Percentiles rank a stretch among this genome's conserved stretches.
phyloP scores from a whole-genome alignment of 2,113 vertebrate species.

The Physeter macrocephalus region DNA sequence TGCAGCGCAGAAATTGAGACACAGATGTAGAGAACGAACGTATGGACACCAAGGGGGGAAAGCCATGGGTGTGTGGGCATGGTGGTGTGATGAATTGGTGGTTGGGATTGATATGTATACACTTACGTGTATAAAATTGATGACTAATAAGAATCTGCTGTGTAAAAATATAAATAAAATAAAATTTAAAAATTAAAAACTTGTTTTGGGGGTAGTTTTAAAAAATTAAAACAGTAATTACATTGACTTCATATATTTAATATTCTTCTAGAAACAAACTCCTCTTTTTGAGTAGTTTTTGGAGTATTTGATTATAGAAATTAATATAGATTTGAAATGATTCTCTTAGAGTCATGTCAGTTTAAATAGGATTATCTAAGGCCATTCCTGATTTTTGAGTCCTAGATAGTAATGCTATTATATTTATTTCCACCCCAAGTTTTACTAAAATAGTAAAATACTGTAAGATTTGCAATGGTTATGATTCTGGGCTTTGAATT shows the following conservation, averaged over 20 bases:
- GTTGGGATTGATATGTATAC: too few species aligned
- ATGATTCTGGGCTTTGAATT: not conserved
- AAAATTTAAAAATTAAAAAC: too few species aligned
- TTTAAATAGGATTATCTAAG: not conserved
- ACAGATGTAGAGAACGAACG: too few species aligned
- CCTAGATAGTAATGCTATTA: not conserved
- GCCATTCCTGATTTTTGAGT: not conserved
- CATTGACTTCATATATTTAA: not conserved
- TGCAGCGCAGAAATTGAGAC: too few species aligned
- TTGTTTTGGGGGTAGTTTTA: not conserved
- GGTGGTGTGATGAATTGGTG: too few species aligned
- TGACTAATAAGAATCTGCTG: too few species aligned
- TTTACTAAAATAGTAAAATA: not conserved
- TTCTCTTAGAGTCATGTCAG: not conserved
- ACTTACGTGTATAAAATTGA: too few species aligned
- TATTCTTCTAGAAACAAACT: not conserved
- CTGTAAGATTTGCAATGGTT: not conserved
- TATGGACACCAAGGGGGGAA: too few species aligned
- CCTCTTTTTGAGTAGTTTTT: not conserved
- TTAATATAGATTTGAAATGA: not conserved
- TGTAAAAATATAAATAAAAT: too few species aligned
- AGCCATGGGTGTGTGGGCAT: too few species aligned
- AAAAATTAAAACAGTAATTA: not conserved
- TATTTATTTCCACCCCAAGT: not conserved
- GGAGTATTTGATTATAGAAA: not conserved